phyloP scores from a whole-genome alignment of 2,797 vertebrate species.

The Arrhamphus sclerolepis region DNA sequence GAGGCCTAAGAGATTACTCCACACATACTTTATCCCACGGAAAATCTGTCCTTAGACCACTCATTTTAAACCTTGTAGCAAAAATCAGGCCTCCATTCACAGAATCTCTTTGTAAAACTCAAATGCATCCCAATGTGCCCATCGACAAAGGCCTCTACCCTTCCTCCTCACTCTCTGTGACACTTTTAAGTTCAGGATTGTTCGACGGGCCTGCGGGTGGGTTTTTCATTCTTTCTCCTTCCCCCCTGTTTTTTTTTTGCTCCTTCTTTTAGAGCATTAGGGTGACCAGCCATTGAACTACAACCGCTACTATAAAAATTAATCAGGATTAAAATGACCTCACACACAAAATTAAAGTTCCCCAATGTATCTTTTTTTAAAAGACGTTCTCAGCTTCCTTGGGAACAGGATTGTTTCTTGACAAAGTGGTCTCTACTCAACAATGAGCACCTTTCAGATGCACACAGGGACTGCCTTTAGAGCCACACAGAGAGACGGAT shows the following conservation, averaged over 20 bases:
- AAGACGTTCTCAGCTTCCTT: slow-evolving; percentile 83
- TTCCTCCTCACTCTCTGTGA: slow-evolving; percentile 68
- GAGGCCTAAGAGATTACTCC: slow-evolving; percentile 66
- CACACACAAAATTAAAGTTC: slow-evolving; percentile 87
- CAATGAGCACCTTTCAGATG: slow-evolving; percentile 87
- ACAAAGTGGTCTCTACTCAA: slow-evolving; percentile 83
- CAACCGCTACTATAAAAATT: slow-evolving; percentile 85
- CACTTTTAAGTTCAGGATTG: slow-evolving; percentile 79
- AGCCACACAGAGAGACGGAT: slow-evolving; percentile 81
- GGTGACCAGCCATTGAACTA: slow-evolving; percentile 81
- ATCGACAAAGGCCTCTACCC: slow-evolving; percentile 79
- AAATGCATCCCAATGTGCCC: slow-evolving; percentile 84
- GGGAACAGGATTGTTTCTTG: slow-evolving; percentile 86
- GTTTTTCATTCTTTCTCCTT: slow-evolving; percentile 70
- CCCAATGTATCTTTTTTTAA: slow-evolving; percentile 84
- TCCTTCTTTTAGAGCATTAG: slow-evolving; percentile 80
- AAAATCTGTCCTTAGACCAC: slow-evolving; percentile 71
- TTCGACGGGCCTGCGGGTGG: slow-evolving; percentile 78
- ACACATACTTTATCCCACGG: slow-evolving; percentile 68
- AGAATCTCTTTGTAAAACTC: slow-evolving; percentile 76
- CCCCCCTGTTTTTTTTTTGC: slow-evolving; percentile 72
- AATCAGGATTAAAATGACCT: slow-evolving; percentile 90
- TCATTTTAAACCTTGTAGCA: slow-evolving; percentile 79
- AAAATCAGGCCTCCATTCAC: slow-evolving; percentile 81
- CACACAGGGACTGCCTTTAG: slow-evolving; percentile 83